Evolutionary conservation across 2,797 vertebrate genomes (phyloP).

Genomic region (Arnoldichthys spilopterus): DNA sequence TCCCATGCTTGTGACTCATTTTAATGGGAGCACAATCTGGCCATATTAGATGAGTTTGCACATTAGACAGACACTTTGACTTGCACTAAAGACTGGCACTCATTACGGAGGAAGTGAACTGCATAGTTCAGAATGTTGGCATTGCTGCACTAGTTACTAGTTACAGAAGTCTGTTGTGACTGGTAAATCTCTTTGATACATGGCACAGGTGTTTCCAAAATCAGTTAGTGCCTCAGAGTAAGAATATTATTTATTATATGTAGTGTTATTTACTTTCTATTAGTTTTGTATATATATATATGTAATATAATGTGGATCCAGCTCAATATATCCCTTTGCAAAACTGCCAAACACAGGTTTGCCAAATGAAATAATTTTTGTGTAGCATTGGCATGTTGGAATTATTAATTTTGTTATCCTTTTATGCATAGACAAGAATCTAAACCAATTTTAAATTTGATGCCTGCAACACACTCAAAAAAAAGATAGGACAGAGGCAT

Average conservation of each 20-base stretch:
- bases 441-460: too few relatives aligned
- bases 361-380: too few relatives aligned
- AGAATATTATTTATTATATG: neutral
- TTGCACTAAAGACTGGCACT: constrained; percentile 57
- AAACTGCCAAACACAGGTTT: neutral
- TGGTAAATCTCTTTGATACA: neutral
- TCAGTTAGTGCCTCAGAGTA: neutral
- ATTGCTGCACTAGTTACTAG: neutral
- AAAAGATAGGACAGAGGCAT: too few relatives aligned
- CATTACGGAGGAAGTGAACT: constrained; percentile 17
- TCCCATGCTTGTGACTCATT: constrained; percentile 28
- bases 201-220: neutral
- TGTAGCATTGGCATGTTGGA: too few relatives aligned
- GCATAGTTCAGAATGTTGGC: neutral
- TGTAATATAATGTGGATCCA: too few relatives aligned
- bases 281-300: too few relatives aligned
- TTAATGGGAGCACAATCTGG: constrained; percentile 44
- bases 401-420: too few relatives aligned
- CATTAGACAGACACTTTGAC: constrained; percentile 58
- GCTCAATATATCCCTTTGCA: too few relatives aligned
- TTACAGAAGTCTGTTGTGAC: neutral
- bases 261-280: neutral
- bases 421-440: too few relatives aligned
- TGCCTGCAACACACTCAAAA: too few relatives aligned
- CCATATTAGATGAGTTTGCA: constrained; percentile 52